phyloP scores from a whole-genome alignment of 2,113 vertebrate species.

The Oncorhynchus gorbuscha region DNA sequence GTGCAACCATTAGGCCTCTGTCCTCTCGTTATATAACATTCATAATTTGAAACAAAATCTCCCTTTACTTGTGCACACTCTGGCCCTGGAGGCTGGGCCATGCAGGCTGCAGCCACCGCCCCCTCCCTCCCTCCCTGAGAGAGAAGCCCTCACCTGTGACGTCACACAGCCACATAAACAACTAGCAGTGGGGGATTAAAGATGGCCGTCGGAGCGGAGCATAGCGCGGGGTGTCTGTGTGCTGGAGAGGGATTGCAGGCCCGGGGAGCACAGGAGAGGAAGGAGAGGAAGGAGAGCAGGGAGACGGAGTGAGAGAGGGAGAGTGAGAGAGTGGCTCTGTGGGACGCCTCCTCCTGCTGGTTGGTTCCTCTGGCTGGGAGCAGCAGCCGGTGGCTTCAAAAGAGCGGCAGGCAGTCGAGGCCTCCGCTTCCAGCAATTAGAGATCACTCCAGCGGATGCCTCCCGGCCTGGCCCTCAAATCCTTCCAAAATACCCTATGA shows the following conservation, averaged over 20 bases:
- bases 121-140: slow-evolving; percentile 18
- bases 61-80: slow-evolving; percentile 42
- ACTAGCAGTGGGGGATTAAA: slow-evolving; percentile 63
- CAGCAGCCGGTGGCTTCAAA: slow-evolving; percentile 69
- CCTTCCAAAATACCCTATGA: slow-evolving; percentile 75
- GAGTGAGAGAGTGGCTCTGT: slow-evolving; percentile 35
- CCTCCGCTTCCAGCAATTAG: slow-evolving; percentile 74
- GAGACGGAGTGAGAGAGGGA: slow-evolving; percentile 34
- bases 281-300: slow-evolving; percentile 26
- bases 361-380: slow-evolving; percentile 62
- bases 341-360: slow-evolving; percentile 69
- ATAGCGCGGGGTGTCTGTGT: slow-evolving; percentile 57
- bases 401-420: slow-evolving; percentile 72
- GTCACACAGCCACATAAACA: slow-evolving; percentile 73
- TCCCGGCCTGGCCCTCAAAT: slow-evolving; percentile 73
- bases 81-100: slow-evolving; percentile 57
- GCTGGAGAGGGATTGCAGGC: slow-evolving; percentile 73
- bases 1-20: slow-evolving; percentile 67
- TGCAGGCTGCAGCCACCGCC: slow-evolving; percentile 29
- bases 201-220: slow-evolving; percentile 59
- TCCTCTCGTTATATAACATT: slow-evolving; percentile 64
- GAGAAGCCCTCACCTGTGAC: slow-evolving; percentile 56
- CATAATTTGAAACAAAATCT: slow-evolving; percentile 64
- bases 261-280: slow-evolving; percentile 59
- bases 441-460: slow-evolving; percentile 75